phyloP scores from a whole-genome alignment of 1,140 invertebrate genomes.

The Drosophila auraria region DNA sequence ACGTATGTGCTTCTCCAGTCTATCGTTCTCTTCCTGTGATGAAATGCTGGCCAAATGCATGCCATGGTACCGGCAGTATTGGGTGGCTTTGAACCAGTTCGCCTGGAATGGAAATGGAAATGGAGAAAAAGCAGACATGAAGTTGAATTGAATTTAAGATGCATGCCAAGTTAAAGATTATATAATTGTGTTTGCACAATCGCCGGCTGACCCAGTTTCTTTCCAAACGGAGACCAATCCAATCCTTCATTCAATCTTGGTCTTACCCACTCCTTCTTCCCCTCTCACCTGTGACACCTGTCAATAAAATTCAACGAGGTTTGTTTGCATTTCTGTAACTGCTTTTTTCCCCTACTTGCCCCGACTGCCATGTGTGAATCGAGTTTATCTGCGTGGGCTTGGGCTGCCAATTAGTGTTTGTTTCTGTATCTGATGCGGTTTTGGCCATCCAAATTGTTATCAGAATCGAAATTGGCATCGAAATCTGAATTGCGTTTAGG shows the following conservation, averaged over 20 bases:
- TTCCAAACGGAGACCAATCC: neutral
- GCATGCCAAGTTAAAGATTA: slow-evolving; percentile 48
- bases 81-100: slow-evolving; percentile 96
- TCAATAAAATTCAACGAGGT: slow-evolving; percentile 58
- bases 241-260: slow-evolving; percentile 29
- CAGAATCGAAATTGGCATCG: slow-evolving; percentile 37
- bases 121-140: neutral
- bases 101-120: slow-evolving; percentile 87
- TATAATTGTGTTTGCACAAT: slow-evolving; percentile 54
- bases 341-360: slow-evolving; percentile 11
- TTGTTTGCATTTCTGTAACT: slow-evolving; percentile 34
- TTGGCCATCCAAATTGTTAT: slow-evolving; percentile 43
- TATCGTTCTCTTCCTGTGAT: slow-evolving; percentile 95
- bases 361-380: slow-evolving; percentile 14
- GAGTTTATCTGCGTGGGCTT: slow-evolving; percentile 37
- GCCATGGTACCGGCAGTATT: slow-evolving; percentile 95
- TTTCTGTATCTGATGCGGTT: slow-evolving; percentile 41
- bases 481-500: slow-evolving; percentile 28
- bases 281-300: slow-evolving; percentile 41
- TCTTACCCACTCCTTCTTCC: neutral
- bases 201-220: slow-evolving; percentile 41
- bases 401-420: slow-evolving; percentile 55
- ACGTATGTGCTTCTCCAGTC: slow-evolving; percentile 93
- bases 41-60: slow-evolving; percentile 96
- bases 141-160: slow-evolving; percentile 45